phyloP scores from a whole-genome alignment of 2,888 invertebrate genomes.

The Falcaria lacertinaria region DNA sequence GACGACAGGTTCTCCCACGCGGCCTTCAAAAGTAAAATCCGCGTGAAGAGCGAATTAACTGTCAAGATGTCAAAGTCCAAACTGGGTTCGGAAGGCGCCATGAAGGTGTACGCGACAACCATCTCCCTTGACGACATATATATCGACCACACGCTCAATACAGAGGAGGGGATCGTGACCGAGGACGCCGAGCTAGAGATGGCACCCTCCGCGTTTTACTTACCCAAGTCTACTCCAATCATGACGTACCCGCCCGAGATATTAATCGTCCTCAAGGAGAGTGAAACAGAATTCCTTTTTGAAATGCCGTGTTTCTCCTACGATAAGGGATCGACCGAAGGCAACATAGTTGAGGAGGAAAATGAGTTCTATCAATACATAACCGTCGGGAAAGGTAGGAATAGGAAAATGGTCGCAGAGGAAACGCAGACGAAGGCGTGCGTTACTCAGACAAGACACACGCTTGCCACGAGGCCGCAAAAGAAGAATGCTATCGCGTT shows the following conservation, averaged over 20 bases:
- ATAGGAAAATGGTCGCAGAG: constrained; percentile 82
- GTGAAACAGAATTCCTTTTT: constrained; percentile 81
- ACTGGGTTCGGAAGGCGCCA: constrained; percentile 32
- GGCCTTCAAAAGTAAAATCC: constrained; percentile 48
- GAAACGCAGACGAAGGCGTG: constrained; percentile 84
- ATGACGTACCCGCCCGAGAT: constrained; percentile 78
- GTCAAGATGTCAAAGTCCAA: constrained; percentile 35
- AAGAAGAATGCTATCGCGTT: constrained; percentile 81
- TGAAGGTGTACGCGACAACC: constrained; percentile 67
- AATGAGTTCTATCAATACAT: constrained; percentile 84
- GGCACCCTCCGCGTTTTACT: constrained; percentile 65
- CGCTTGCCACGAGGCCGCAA: constrained; percentile 76
- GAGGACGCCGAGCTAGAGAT: constrained; percentile 41
- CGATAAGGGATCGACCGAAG: constrained; percentile 80
- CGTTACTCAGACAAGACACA: constrained; percentile 82
- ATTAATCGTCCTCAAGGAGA: constrained; percentile 83
- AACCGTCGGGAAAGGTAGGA: constrained; percentile 83
- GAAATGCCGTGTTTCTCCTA: constrained; percentile 83
- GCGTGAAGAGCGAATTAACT: constrained; percentile 38
- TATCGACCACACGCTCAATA: constrained; percentile 71
- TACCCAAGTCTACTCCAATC: constrained; percentile 46
- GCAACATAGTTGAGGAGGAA: constrained; percentile 75
- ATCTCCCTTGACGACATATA: constrained; percentile 73
- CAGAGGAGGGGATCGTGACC: constrained; percentile 49
- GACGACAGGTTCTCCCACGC: constrained; percentile 53